phyloP scores from a whole-genome alignment of 2,888 invertebrate genomes.

The Neoaliturus tenellus region DNA sequence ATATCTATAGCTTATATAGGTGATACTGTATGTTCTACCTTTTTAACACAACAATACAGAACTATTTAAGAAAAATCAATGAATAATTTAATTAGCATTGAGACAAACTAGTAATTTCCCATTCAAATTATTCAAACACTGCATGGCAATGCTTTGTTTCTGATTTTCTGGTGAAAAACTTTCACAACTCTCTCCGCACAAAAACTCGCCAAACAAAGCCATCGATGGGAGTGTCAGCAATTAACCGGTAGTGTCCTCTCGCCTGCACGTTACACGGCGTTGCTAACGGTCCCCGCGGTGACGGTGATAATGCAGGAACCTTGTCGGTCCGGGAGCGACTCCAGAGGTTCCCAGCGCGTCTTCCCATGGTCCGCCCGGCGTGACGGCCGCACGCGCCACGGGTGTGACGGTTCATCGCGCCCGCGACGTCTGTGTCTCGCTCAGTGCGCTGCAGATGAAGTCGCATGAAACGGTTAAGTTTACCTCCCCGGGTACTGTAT shows the following conservation, averaged over 20 bases:
- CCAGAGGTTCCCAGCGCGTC: not conserved
- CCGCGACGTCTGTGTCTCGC: not conserved
- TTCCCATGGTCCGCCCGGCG: slow-evolving; percentile 15
- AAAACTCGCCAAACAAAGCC: not conserved
- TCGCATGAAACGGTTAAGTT: too few relatives aligned
- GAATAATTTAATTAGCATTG: too few relatives aligned
- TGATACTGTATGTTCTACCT: too few relatives aligned
- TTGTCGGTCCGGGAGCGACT: not conserved
- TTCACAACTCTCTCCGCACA: not conserved
- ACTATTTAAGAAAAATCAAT: too few relatives aligned
- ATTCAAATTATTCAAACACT: too few relatives aligned
- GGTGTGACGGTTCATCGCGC: not conserved
- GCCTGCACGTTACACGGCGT: not conserved
- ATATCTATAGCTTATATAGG: too few relatives aligned
- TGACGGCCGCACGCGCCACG: slow-evolving; percentile 23
- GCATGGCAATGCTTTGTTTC: too few relatives aligned
- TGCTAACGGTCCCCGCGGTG: not conserved
- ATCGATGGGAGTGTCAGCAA: not conserved
- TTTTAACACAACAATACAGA: too few relatives aligned
- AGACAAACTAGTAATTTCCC: too few relatives aligned
- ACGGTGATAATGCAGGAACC: slow-evolving; percentile 32
- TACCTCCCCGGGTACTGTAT: too few relatives aligned
- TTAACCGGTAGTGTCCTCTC: not conserved
- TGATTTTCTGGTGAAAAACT: not conserved
- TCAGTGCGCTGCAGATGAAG: too few relatives aligned